Evolutionary conservation across 2,113 vertebrate species (phyloP), one percentile per base, ranked within the genome.

Genomic region (Sceloporus tristichus): DNA sequence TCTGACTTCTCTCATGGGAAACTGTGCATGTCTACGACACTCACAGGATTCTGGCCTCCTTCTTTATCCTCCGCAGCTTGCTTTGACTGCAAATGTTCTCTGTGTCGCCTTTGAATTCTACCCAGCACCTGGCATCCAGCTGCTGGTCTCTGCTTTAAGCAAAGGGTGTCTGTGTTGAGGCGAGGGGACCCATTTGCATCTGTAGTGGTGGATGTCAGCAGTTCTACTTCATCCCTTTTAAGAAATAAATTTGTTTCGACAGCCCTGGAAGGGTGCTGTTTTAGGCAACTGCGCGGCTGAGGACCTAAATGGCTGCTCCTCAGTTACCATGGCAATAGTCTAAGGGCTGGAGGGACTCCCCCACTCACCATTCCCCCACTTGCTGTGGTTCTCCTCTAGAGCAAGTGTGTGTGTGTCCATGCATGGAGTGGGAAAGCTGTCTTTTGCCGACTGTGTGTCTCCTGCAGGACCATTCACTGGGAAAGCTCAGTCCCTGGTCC

Each of bases 291-390:
- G 48, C 14, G 8, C 48, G 68, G 68, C 19, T 48, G 29, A 23
- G 48, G 59, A 68, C 40, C 56, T 25, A 66, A 88, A 68, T 53
- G 19, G 23, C 40, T 82, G 59, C 42, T 54, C 62, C 81, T 83
- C 62, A 14, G 59, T 88, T 77, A n/a, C 80, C 73, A 83, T 83
- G 59, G 53, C 48, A 83, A 83, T 73, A 38, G 59, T 14, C 74
- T 38, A 40, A 6, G 25, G 62, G 42, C 18, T 5, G 59, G 56
- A 13, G 86, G 38, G 87, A 25, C 29, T n/a, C 59, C 81, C 38
- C 29, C 2, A 34, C 9, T 66, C 21, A 19, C 65, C 16, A 19
- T 34, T 34, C 48, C 85, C 68, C 68, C 21, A n/a, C 53, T 53
- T 85, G 54, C 84, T 76, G 38, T 16, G 21, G 23, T 65, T 25